Evolutionary conservation across 2,797 vertebrate species (phyloP).

Genomic region (Chelmon rostratus): DNA sequence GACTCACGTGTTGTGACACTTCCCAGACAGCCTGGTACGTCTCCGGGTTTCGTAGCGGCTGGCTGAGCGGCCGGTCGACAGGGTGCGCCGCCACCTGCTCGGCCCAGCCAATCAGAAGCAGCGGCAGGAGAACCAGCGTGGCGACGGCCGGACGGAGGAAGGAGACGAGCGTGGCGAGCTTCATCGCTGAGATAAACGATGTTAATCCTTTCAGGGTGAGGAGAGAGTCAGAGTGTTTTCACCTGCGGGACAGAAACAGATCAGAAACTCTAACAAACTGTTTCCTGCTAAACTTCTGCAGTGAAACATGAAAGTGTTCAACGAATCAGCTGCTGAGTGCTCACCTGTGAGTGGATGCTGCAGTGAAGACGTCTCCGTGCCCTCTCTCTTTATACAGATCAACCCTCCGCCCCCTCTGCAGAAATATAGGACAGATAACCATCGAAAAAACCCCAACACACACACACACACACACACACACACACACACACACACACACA

Average conservation of each 20-base stretch:
- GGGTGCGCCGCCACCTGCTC: slow-evolving; percentile 23
- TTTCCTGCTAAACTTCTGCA: background rate
- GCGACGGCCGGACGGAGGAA: slow-evolving; percentile 1
- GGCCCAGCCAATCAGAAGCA: slow-evolving; percentile 70
- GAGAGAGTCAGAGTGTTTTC: background rate
- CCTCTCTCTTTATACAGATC: slow-evolving; percentile 62
- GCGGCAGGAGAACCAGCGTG: slow-evolving; percentile 40
- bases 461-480: slow-evolving; percentile 19
- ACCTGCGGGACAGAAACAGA: slow-evolving; percentile 47
- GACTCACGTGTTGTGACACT: slow-evolving; percentile 65
- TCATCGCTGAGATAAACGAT: slow-evolving; percentile 48
- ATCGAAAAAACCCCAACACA: slow-evolving; percentile 62
- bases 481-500: slow-evolving; percentile 29
- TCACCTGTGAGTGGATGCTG: slow-evolving; percentile 64
- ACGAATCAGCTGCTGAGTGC: background rate
- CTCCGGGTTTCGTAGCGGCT: slow-evolving; percentile 3
- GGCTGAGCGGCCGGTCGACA: slow-evolving; percentile 15
- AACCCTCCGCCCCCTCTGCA: slow-evolving; percentile 61
- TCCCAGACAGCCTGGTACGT: slow-evolving; percentile 13
- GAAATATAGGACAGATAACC: slow-evolving; percentile 75
- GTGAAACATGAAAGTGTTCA: background rate
- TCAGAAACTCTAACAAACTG: background rate
- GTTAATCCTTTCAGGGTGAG: slow-evolving; percentile 4
- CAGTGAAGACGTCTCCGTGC: slow-evolving; percentile 31
- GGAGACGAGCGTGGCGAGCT: slow-evolving; percentile 14